A percentile compares a stretch with the other conserved stretches of the same genome.
phyloP scores from a whole-genome alignment of 2,888 invertebrate genomes.

The Eretmocerus hayati region DNA sequence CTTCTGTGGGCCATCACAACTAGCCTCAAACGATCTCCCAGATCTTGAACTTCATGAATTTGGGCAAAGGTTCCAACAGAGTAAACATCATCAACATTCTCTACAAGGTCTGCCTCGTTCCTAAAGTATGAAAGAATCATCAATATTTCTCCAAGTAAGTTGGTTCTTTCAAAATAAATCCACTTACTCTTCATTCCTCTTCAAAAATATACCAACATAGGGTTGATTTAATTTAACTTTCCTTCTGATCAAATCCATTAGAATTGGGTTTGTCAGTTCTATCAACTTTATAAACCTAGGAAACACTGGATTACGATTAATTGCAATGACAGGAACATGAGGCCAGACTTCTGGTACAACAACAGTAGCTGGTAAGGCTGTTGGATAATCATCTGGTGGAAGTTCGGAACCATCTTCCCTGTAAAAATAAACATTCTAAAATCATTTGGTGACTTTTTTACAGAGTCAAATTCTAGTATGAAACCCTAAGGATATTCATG shows the following conservation, averaged over 20 bases:
- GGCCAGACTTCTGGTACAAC: conserved; percentile 96
- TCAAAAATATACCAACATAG: conserved; percentile 94
- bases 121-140: conserved; percentile 41
- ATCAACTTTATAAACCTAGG: conserved; percentile 97
- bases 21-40: conserved; percentile 81
- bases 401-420: conserved; percentile 22
- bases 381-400: conserved; percentile 42
- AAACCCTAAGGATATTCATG: no score
- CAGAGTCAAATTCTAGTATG: no score
- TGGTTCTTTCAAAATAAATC: background rate
- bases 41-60: conserved; percentile 94
- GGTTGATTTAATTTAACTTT: conserved; percentile 95
- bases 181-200: conserved; percentile 77
- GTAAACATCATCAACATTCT: conserved; percentile 78
- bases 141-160: background rate
- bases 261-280: conserved; percentile 81
- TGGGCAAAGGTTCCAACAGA: conserved; percentile 93
- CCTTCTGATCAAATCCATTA: conserved; percentile 83
- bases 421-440: conserved; percentile 1
- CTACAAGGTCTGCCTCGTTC: conserved; percentile 79
- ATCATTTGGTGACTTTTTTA: no score
- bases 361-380: conserved; percentile 71
- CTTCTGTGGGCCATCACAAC: conserved; percentile 93
- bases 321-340: conserved; percentile 89
- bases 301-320: conserved; percentile 91